phyloP scores from a whole-genome alignment of 2,113 vertebrate genomes.

The Gnathonemus echidnorhynchus region DNA sequence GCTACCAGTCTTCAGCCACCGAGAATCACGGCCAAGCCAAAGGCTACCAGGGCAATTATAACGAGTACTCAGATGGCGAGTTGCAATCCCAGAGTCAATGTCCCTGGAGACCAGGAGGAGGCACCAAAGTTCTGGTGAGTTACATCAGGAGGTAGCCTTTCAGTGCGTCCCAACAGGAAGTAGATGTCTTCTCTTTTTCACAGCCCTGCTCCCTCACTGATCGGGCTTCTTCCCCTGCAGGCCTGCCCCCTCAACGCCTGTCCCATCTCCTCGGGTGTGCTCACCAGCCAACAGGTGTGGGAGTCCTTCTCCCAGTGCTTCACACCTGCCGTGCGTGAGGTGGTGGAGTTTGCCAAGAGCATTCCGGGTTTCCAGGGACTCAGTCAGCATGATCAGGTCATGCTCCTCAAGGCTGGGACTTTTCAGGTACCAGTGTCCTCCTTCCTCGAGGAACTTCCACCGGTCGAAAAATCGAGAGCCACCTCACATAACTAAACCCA shows the following conservation, averaged over 20 bases:
- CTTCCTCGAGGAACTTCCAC: background rate
- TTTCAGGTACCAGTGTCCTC: slow-evolving; percentile 57
- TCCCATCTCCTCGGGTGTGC: slow-evolving; percentile 55
- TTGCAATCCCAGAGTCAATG: slow-evolving; percentile 47
- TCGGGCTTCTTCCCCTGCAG: slow-evolving; percentile 32
- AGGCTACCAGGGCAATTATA: slow-evolving; percentile 32
- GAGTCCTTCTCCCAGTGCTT: slow-evolving; percentile 71
- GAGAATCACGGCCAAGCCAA: slow-evolving; percentile 44
- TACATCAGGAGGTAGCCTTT: background rate
- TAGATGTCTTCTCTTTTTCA: background rate
- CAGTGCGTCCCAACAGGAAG: no score
- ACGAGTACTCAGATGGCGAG: slow-evolving; percentile 30
- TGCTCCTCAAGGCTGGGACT: slow-evolving; percentile 71
- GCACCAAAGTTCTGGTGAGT: slow-evolving; percentile 66
- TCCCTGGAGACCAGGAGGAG: slow-evolving; percentile 55
- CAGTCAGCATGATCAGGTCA: slow-evolving; percentile 69
- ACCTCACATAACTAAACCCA: background rate
- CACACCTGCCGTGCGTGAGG: slow-evolving; percentile 69
- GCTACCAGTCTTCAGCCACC: slow-evolving; percentile 43
- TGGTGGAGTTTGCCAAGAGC: slow-evolving; percentile 70
- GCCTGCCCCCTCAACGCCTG: slow-evolving; percentile 67
- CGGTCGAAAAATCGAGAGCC: background rate
- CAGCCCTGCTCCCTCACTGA: background rate
- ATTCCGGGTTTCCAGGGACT: slow-evolving; percentile 70
- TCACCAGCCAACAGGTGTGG: slow-evolving; percentile 65